Conservation (phyloP, 2,888 invertebrate species). For the Athrips mouffetella region DNA sequence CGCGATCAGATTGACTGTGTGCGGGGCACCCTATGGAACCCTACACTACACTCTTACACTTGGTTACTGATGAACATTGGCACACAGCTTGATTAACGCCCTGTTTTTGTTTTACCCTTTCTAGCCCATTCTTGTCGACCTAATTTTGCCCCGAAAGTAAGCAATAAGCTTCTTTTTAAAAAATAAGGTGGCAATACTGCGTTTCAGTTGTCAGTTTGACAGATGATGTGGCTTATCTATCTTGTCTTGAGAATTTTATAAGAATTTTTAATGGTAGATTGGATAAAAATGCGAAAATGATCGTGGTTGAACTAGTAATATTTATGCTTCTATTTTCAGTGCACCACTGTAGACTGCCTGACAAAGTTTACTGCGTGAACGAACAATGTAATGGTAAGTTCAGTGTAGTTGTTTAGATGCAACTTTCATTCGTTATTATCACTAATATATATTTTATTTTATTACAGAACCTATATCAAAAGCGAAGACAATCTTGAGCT, state of each 20-base stretch:
- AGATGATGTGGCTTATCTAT: constrained; percentile 77
- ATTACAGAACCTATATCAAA: constrained; percentile 80
- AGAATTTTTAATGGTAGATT: constrained; percentile 43
- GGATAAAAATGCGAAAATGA: constrained; percentile 70
- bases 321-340: constrained; percentile 55
- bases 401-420: constrained; percentile 33
- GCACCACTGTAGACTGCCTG: constrained; percentile 75
- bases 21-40: no score
- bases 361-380: constrained; percentile 85
- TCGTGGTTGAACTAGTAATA: constrained; percentile 59
- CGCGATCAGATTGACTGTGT: no score
- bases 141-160: no score
- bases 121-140: no score
- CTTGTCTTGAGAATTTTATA: constrained; percentile 59
- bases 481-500: constrained; percentile 78
- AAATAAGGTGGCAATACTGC: no score
- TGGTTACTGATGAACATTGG: no score
- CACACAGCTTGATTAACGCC: no score
- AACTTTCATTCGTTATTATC: constrained; percentile 35
- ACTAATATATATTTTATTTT: constrained; percentile 23
- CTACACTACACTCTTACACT: no score
- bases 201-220: constrained; percentile 51
- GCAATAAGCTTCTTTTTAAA: no score
- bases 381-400: constrained; percentile 82
- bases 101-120: no score